Base-by-base conservation (phyloP, 2,113 vertebrate genomes). In the Telmatochromis bifrenatus region DNA sequence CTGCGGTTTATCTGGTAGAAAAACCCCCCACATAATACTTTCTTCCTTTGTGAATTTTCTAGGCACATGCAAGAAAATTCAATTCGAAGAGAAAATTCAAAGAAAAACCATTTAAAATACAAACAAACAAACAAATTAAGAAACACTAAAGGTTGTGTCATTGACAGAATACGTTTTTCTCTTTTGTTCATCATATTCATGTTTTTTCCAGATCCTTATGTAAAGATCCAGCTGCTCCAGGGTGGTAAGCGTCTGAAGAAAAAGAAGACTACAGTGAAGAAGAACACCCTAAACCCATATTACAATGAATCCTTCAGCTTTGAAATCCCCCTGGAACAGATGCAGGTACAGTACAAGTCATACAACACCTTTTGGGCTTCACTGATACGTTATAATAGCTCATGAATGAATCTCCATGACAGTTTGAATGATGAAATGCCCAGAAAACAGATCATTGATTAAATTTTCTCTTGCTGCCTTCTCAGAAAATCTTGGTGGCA, bases 241-340 rank as follows among this genome's bases (percentile, higher is more conserved):
- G 99, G 98, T 0, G 99, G 99, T 17, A 99, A 99, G 91, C 96
- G 98, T 55, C 96, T 99, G 89, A 99, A 99, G 97, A 99, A 99
- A 95, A 99, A 99, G 97, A 99, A 99, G 96, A 99, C 99, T 1
- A 99, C 98, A 1, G 98, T 99, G 90, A 99, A 99, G 94, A 99
- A 99, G 95, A 99, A 99, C 96, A 99, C 98, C 1, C 91, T 99
- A 86, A 99, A 99, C 88, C 99, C 99, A 0, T 99, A 99, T 90
- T 99, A 98, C 87, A 99, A 99, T 0, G 99, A 99, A 88, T 99
- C 99, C 33, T 99, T 99, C 97, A 99, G 99, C 96, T 99, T 99
- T 77, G 99, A 99, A 96, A 99, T 99, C 89, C 99, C 98, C 4
- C 97, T 99, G 28, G 99, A 99, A 93, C 98, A 99, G 95, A 99